These are phyloP conservation scores for Peromyscus californicus DNA, from an alignment of 2,113 vertebrate genomes.

Conservation along the genomic window DNA sequence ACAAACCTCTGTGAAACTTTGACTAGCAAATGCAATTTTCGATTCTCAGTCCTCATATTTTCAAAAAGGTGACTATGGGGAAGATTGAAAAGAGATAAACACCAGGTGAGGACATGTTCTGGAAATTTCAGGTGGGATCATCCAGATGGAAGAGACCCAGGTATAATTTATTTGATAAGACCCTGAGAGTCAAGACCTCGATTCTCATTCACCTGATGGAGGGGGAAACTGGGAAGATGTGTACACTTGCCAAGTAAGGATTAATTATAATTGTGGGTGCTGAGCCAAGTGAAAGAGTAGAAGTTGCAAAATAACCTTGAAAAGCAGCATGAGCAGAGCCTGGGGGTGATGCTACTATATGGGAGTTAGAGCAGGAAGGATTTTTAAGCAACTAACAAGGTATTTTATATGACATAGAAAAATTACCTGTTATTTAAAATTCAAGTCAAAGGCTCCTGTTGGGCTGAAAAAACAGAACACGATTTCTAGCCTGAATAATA, in stretches of 20 bases:
- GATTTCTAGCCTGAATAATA: constrained; percentile 46
- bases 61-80: constrained; percentile 27
- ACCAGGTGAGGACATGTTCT: not conserved
- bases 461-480: constrained; percentile 10
- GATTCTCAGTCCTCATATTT: constrained; percentile 8
- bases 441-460: constrained; percentile 20
- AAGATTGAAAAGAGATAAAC: constrained; percentile 19
- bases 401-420: constrained; percentile 10
- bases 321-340: not conserved
- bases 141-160: constrained; percentile 10
- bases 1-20: constrained; percentile 53
- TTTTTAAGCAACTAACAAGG: constrained; percentile 16
- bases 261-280: constrained; percentile 56
- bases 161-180: constrained; percentile 34
- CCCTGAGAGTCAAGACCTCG: constrained; percentile 7
- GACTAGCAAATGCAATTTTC: constrained; percentile 40
- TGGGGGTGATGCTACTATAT: not conserved
- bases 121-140: constrained; percentile 5
- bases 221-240: constrained; percentile 13
- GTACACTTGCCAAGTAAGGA: constrained; percentile 40
- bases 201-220: not conserved
- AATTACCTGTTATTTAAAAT: constrained; percentile 46
- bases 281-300: constrained; percentile 37
- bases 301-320: constrained; percentile 65
- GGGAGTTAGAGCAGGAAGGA: not conserved